Conservation (phyloP, 2,113 vertebrate species). For the Pycnonotus jocosus region DNA sequence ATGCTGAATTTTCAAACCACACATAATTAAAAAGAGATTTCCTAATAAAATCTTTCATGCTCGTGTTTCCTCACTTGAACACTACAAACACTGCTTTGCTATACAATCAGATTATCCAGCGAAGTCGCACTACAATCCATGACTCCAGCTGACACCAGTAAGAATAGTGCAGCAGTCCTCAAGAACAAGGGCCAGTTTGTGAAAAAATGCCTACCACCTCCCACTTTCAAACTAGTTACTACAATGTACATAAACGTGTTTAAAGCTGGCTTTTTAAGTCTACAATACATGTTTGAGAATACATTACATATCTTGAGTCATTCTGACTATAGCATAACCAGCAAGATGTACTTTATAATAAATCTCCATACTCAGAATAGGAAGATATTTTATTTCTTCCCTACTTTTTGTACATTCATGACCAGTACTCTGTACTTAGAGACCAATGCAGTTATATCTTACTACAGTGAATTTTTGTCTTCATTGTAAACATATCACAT, state of each 20-base stretch:
- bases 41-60: not conserved
- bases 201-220: not conserved
- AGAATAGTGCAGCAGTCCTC: not conserved
- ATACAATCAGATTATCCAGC: not conserved
- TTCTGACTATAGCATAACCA: not conserved
- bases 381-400: not conserved
- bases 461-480: not conserved
- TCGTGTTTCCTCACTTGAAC: not conserved
- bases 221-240: not conserved
- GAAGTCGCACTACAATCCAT: not conserved
- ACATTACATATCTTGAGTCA: not conserved
- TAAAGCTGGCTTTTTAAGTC: not conserved
- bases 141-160: not conserved
- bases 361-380: not conserved
- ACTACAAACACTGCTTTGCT: not conserved
- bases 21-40: not conserved
- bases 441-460: not conserved
- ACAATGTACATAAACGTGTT: fast-evolving
- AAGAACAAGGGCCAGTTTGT: not conserved
- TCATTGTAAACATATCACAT: not conserved
- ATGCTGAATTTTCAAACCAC: not conserved
- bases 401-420: not conserved
- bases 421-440: not conserved
- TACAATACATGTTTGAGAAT: not conserved
- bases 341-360: not conserved